Evolutionary conservation across 1,140 invertebrate species (phyloP), one percentile per base, ranked within the genome.

Genomic region (Carcinoscorpius rotundicauda): DNA sequence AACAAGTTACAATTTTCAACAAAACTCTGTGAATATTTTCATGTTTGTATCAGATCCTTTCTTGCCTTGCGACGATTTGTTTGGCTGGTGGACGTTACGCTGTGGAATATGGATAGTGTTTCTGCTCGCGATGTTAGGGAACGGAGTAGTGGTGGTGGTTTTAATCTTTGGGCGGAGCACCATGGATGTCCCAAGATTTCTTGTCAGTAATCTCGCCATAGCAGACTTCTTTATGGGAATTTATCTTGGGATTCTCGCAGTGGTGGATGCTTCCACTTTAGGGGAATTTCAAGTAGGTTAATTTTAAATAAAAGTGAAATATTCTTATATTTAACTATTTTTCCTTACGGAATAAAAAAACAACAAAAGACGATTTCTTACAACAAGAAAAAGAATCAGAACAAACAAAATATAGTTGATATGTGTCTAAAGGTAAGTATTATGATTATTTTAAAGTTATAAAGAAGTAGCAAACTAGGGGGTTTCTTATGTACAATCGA

Each of bases 91-190:
- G 95, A 94, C 92, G 3, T 78, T 98, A 62, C 83, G 94, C 52
- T 97, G 93, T 73, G 93, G 93, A 3, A 91, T 97, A 5, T 98
- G 95, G 95, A 85, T 96, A 51, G 93, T 97, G 5, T 97, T 97
- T 76, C 82, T 97, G n/a, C 80, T 97, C 58, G 91, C 94, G 4
- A 84, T 97, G 77, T 81, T 97, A 5, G 94, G 95, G n/a, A 97
- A 97, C 75, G 93, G 92, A 48, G 91, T 88, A 0, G 93, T 97
- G n/a, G 90, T 97, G 0, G 92, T 97, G 73, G 94, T 98, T 10
- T 81, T 96, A 5, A 83, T 97, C 50, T 93, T 91, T 75, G 91
- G 90, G 51, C 82, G 90, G 71, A 89, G 88, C 64, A 95, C 96
- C 78, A 92, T 97, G 84, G 93, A 97, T 76, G 93, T 97, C 5